Percentiles rank a stretch among this genome's conserved stretches.
Evolutionary conservation across 2,888 invertebrate genomes (phyloP).

Genomic region (Coleophora deauratella): DNA sequence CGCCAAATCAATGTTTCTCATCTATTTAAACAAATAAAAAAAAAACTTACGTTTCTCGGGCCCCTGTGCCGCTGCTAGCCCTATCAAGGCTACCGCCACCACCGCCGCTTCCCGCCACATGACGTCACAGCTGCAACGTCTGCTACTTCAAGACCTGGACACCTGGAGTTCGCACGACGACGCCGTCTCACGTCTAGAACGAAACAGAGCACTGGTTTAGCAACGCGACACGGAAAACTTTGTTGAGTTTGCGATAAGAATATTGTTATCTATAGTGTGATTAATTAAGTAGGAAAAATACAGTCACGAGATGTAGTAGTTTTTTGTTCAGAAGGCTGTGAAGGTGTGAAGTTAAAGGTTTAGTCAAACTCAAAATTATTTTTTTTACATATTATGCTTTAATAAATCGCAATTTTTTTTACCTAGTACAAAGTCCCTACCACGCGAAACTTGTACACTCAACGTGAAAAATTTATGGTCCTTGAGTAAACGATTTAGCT

Average conservation of each 20-base stretch:
- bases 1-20: no score
- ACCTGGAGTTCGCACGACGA: slow-evolving; percentile 18
- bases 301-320: slow-evolving; percentile 53
- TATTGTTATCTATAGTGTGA: slow-evolving; percentile 52
- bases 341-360: no score
- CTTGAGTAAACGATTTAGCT: no score
- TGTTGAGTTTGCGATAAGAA: slow-evolving; percentile 18
- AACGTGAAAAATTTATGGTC: no score
- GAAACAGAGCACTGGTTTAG: slow-evolving; percentile 35
- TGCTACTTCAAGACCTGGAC: not conserved
- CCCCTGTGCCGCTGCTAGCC: slow-evolving; percentile 34
- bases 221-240: slow-evolving; percentile 13
- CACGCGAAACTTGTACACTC: no score
- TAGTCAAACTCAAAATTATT: no score
- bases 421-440: no score
- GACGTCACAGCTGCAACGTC: slow-evolving; percentile 11
- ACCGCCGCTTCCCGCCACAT: slow-evolving; percentile 22
- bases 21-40: not conserved
- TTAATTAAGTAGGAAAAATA: slow-evolving; percentile 63
- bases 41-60: slow-evolving; percentile 47
- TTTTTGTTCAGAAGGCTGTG: no score
- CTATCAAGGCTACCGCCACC: slow-evolving; percentile 29
- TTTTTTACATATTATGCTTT: no score
- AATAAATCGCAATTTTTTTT: no score
- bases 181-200: slow-evolving; percentile 42